phyloP scores from a whole-genome alignment of 2,113 vertebrate genomes.

The Oenanthe oenanthe region DNA sequence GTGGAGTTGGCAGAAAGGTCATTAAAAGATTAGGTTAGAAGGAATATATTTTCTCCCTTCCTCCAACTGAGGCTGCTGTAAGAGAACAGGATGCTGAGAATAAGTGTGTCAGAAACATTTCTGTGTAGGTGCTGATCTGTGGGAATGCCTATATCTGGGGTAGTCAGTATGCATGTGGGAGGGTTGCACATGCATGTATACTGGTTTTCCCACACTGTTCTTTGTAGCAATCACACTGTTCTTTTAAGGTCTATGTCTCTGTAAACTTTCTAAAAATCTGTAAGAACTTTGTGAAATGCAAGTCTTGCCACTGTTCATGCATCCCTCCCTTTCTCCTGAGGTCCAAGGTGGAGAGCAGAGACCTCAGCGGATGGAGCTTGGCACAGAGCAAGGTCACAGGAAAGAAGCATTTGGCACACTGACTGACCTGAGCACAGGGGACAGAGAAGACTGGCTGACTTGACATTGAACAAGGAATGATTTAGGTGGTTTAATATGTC shows the following conservation, averaged over 20 bases:
- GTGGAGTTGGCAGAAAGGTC: slow-evolving; percentile 29
- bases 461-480: neutral
- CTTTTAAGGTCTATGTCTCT: slow-evolving; percentile 54
- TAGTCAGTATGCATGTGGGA: slow-evolving; percentile 58
- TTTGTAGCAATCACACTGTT: slow-evolving; percentile 62
- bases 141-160: slow-evolving; percentile 70
- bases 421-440: neutral
- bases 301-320: neutral
- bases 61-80: slow-evolving; percentile 46
- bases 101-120: slow-evolving; percentile 69
- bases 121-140: slow-evolving; percentile 71
- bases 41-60: slow-evolving; percentile 39
- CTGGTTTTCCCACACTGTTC: slow-evolving; percentile 67
- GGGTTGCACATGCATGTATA: slow-evolving; percentile 66
- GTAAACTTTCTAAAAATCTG: slow-evolving; percentile 38
- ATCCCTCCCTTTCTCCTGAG: neutral
- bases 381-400: neutral
- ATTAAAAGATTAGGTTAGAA: slow-evolving; percentile 49
- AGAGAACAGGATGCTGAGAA: slow-evolving; percentile 61
- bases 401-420: neutral
- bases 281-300: neutral
- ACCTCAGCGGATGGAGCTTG: neutral
- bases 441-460: neutral
- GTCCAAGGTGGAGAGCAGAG: neutral
- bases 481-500: neutral